Conservation (phyloP, 2,888 invertebrate species). For the Melinaea marsaeus region DNA sequence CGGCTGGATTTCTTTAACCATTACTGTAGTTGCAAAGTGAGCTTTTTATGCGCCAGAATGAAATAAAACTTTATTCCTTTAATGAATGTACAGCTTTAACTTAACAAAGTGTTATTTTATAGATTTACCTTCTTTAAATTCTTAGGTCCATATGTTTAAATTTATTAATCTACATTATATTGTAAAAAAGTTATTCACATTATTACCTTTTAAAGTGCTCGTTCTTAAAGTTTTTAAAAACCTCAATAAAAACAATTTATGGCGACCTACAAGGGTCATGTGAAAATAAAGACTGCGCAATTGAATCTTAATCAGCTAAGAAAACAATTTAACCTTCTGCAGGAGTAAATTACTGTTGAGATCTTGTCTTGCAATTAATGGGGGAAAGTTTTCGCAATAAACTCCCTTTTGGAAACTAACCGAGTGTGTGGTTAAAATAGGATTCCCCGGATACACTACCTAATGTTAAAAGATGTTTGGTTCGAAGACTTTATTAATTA, state of each 20-base stretch:
- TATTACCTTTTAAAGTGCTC: no score
- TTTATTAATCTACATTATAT: no score
- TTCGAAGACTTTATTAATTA: neutral
- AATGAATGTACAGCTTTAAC: no score
- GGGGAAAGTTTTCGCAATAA: constrained; percentile 22
- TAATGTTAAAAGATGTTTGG: neutral
- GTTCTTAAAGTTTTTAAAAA: no score
- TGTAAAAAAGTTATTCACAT: no score
- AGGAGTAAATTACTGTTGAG: constrained; percentile 19
- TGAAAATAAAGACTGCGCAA: neutral
- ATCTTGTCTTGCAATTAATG: constrained; percentile 25
- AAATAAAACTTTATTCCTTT: neutral
- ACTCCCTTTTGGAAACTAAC: constrained; percentile 10
- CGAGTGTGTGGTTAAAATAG: constrained; percentile 3
- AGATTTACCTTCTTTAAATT: neutral
- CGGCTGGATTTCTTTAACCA: constrained; percentile 2
- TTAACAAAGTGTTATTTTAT: no score
- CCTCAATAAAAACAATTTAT: no score
- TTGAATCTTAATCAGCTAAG: constrained; percentile 14
- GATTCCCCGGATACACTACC: neutral
- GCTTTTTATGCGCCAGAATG: constrained; percentile 1
- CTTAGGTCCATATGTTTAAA: no score
- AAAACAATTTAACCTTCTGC: constrained; percentile 15
- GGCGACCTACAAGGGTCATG: no score
- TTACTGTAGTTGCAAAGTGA: neutral